phyloP scores from a whole-genome alignment of 2,797 vertebrate species.

The Tachyglossus aculeatus region DNA sequence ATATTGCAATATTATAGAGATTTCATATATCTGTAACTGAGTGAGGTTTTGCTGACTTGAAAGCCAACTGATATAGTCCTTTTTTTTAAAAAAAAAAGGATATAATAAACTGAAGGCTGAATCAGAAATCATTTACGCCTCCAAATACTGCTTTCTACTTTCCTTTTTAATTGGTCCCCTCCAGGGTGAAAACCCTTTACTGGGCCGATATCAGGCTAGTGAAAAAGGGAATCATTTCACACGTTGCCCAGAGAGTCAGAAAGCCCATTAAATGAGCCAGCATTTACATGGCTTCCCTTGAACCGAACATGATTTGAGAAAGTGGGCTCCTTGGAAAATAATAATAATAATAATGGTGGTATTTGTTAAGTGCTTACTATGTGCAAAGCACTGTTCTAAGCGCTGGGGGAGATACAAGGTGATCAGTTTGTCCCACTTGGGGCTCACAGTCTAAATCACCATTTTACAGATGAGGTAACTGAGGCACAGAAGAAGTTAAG shows the following conservation, averaged over 20 bases:
- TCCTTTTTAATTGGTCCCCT: conserved; percentile 20
- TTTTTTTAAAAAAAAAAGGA: too few relatives aligned
- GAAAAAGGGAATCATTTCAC: neutral
- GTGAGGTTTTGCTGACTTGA: too few relatives aligned
- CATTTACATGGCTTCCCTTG: conserved; percentile 19
- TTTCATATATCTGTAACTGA: too few relatives aligned
- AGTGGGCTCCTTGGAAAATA: neutral
- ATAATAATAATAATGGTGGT: too few relatives aligned
- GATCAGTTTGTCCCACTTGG: too few relatives aligned
- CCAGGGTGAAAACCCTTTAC: conserved; percentile 24
- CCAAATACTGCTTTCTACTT: conserved; percentile 17
- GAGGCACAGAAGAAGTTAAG: too few relatives aligned
- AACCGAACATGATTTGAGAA: neutral
- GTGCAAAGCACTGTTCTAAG: neutral
- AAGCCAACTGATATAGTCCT: too few relatives aligned
- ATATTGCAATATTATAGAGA: too few relatives aligned
- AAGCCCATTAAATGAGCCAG: conserved; percentile 29
- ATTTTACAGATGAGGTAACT: too few relatives aligned
- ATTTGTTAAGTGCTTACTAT: too few relatives aligned
- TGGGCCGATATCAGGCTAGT: neutral
- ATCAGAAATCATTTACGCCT: conserved; percentile 32
- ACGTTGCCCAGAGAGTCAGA: neutral
- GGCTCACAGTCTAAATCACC: too few relatives aligned
- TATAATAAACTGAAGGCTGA: conserved; percentile 2
- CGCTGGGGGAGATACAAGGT: neutral